Base-by-base conservation (phyloP, 1,140 invertebrate species). In the Ridgeia piscesae region DNA sequence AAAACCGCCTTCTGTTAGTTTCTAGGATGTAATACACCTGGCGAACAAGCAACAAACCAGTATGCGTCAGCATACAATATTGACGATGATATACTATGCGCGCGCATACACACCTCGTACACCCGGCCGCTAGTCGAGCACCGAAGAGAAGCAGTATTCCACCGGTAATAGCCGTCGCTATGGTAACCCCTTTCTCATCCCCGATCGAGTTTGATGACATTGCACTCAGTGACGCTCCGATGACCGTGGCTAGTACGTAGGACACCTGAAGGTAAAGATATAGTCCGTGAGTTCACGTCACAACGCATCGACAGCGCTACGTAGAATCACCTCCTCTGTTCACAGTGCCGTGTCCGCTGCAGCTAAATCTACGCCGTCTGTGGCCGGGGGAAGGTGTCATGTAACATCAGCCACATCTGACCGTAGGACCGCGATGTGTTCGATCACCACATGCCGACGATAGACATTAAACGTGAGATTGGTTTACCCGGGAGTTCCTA, bases 71-170 rank as follows among this genome's bases (percentile, higher is more conserved):
- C 27, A 77, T 77, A 77, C 27, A 21, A 77, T 21, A 21, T 77
- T 21, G 27, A 4, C 58, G 2, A 77, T 77, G n/a, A n/a, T n/a
- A n/a, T n/a, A n/a, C n/a, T n/a, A n/a, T n/a, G n/a, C n/a, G 58
- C 58, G 27, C 27, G 58, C 58, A 77, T 77, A 77, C 92, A 33
- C 42, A 93, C 92, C 89, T 92, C 27, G 92, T 92, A n/a, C 92
- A 93, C 6, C 93, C 93, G 42, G 92, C 93, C 0, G 88, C 93
- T n/a, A 93, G 89, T n/a, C 92, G 88, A 1, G 93, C 92, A 6
- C 93, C 93, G 14, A 93, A 27, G 0, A 89, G n/a, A 27, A 93
- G 35, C 34, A 93, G 31, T 31, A 93, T 27, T 14, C 93, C 93
- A 27, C 93, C 93, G 35, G 91, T 9, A 27, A 93, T 90, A 11